Percentiles rank a stretch among this genome's conserved stretches.
Conservation (phyloP, 2,888 invertebrate species). For the Drosophila atripex region DNA sequence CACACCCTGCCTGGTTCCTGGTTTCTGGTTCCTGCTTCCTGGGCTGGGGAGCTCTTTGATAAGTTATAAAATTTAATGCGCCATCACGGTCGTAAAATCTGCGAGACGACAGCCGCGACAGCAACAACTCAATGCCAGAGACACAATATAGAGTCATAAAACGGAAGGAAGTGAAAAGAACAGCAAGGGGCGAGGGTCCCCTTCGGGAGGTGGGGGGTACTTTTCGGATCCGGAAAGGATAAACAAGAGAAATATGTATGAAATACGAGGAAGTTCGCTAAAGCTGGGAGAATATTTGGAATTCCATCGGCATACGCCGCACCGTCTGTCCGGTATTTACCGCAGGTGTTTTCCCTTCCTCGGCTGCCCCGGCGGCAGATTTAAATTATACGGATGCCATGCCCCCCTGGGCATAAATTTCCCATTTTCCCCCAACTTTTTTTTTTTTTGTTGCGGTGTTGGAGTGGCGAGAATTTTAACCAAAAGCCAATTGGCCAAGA, state of each 20-base stretch:
- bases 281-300: constrained; percentile 43
- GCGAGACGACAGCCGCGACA: constrained; percentile 42
- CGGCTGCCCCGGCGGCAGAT: constrained; percentile 53
- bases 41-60: constrained; percentile 56
- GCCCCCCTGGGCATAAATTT: constrained; percentile 63
- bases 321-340: constrained; percentile 59
- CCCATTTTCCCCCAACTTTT: constrained; percentile 10
- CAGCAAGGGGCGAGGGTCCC: background rate
- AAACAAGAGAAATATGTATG: constrained; percentile 67
- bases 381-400: constrained; percentile 74
- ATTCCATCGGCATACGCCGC: constrained; percentile 53
- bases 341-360: constrained; percentile 58
- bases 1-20: background rate
- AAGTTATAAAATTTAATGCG: constrained; percentile 72
- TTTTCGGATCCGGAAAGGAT: constrained; percentile 27
- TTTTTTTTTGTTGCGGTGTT: background rate
- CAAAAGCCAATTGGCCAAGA: constrained; percentile 71
- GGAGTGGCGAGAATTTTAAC: constrained; percentile 44
- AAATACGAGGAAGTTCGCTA: constrained; percentile 47
- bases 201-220: background rate
- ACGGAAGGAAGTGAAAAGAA: constrained; percentile 41
- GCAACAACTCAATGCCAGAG: constrained; percentile 62
- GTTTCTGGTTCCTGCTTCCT: background rate
- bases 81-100: constrained; percentile 71
- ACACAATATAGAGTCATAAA: constrained; percentile 63